Evolutionary conservation across 2,113 vertebrate species (phyloP), one percentile per base, ranked within the genome.

Genomic region (Onychorhynchus coronatus): DNA sequence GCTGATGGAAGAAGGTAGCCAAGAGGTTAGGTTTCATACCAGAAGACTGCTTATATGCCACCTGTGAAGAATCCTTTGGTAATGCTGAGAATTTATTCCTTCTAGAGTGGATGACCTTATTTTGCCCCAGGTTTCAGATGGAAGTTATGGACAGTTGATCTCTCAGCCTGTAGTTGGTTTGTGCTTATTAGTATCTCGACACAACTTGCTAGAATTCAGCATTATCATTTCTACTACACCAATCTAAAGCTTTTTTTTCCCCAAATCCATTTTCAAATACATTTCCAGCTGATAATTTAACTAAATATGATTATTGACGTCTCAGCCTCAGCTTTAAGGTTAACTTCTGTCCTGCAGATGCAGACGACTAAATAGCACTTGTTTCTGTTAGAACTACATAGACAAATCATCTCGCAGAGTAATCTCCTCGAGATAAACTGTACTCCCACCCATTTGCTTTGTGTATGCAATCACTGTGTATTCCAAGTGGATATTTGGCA

Each of bases 1-100:
- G 93, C 98, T 99, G 94, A 70, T 66, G 41, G 75, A 90, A 63
- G 50, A 85, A 95, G 12, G 52, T 10, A 62, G 73, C 18, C n/a
- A 61, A 46, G n/a, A 88, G 21, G 44, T 95, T 74, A 91, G 30
- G 21, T 61, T 68, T 89, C 70, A 78, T 25, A 44, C 37, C 47
- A 78, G 67, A 50, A 66, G 81, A 35, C 14, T n/a, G 39, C 58
- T 73, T 23, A 66, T 25, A 30, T 33, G 16, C n/a, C 85, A 83
- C 18, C 58, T 73, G 28, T 27, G 23, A 89, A 83, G 23, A n/a
- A 47, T 33, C 31, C 31, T 62, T 83, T 83, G 85, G 47, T 79
- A 88, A 90, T 41, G 70, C 3, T 1, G 3, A 74, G 11, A 85
- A 58, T 52, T 44, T 71, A 63, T 25, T 88, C 8, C 33, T 72